Base-by-base conservation (phyloP, 2,888 invertebrate genomes). In the Apeira syringaria region DNA sequence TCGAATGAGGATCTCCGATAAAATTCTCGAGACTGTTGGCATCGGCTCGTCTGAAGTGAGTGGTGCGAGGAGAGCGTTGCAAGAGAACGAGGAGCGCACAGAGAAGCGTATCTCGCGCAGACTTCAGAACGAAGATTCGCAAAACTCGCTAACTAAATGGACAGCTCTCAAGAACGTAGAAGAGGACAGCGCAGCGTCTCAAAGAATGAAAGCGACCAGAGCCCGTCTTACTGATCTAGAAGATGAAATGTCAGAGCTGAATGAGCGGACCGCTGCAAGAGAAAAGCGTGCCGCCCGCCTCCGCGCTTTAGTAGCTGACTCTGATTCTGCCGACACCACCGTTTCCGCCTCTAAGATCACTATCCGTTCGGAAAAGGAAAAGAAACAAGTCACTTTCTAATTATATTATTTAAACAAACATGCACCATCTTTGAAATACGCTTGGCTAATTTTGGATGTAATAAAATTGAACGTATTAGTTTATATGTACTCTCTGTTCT, bases 231-330 rank as follows among this genome's bases (percentile, higher is more conserved):
- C 91, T 22, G 95, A 95, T 62, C 82, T 96, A 27, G 95, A 95
- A 64, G 92, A 92, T 33, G 95, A 96, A 75, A 94, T 95, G 93
- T 91, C 93, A 26, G 94, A 93, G 56, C 79, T 95, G 45, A 92
- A 88, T 9, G 94, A 94, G 64, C 91, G 93, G 62, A 92, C 92
- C 61, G 93, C 93, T 0, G 92, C 92, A 10, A 91, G 95, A 51
- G 95, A 95, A 67, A 92, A 93, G 46, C 92, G 95, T 29, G 92
- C 93, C 1, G 94, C 94, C 0, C 92, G 94, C 36, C 91, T 95
- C 17, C 91, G 93, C 37, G 93, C 94, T 0, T 74, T 95, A 13
- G 92, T 95, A 9, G 94, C 92, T 34, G 95, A 92, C 57, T 78
- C 81, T 3, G 92, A 92, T 40, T 68, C 62, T 5, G 50, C 74